A percentile compares a stretch with the other conserved stretches of the same genome.
Conservation (phyloP, 2,888 invertebrate species). For the Nomada lathburiana region DNA sequence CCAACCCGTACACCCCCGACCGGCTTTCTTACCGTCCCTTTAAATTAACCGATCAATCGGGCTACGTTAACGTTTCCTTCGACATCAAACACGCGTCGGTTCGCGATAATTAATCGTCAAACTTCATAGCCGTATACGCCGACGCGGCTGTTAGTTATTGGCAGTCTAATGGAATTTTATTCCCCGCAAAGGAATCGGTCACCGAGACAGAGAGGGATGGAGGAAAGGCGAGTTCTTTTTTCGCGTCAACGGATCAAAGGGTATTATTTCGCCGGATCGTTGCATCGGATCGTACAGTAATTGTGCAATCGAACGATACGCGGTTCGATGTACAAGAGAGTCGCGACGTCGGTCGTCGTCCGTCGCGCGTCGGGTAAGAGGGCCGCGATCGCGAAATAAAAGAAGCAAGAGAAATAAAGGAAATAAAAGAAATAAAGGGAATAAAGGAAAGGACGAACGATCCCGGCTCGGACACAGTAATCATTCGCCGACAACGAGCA, state of each 20-base stretch:
- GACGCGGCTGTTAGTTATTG: constrained; percentile 61
- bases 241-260: constrained; percentile 66
- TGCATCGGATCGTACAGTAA: constrained; percentile 23
- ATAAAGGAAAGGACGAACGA: constrained; percentile 18
- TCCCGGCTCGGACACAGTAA: constrained; percentile 14
- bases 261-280: constrained; percentile 52
- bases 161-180: constrained; percentile 71
- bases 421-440: background rate
- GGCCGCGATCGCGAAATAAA: background rate
- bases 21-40: constrained; percentile 76
- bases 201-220: constrained; percentile 46
- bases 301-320: background rate
- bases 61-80: constrained; percentile 71
- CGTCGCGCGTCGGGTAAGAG: background rate
- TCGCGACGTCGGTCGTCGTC: too few relatives aligned
- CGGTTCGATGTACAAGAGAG: background rate
- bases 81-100: constrained; percentile 81
- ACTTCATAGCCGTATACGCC: constrained; percentile 54
- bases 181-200: constrained; percentile 56
- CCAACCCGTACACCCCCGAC: constrained; percentile 63
- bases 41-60: constrained; percentile 83
- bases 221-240: constrained; percentile 59
- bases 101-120: constrained; percentile 82
- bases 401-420: too few relatives aligned
- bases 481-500: background rate